Evolutionary conservation across 1,140 invertebrate species (phyloP).

Genomic region (Caenorhabditis inopinata): DNA sequence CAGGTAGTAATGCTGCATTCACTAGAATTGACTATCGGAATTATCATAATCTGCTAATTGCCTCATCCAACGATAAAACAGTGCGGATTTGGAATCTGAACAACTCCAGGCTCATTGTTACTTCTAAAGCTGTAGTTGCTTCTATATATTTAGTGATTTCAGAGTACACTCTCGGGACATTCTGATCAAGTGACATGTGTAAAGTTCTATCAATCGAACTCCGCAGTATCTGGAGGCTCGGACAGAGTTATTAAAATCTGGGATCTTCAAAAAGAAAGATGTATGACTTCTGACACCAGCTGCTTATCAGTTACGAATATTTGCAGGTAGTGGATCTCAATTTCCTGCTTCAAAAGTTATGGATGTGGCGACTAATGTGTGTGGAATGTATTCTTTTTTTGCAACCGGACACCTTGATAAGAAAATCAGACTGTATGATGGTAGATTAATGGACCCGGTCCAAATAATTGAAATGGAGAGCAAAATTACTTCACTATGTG

Average conservation of each 20-base stretch:
- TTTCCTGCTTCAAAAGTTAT: background rate
- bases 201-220: constrained; percentile 77
- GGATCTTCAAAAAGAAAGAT: constrained; percentile 87
- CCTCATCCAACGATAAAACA: constrained; percentile 27
- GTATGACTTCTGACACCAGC: constrained; percentile 68
- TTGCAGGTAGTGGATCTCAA: background rate
- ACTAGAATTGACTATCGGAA: constrained; percentile 37
- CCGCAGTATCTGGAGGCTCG: constrained; percentile 76
- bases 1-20: constrained; percentile 29
- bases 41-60: background rate
- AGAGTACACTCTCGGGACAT: constrained; percentile 95
- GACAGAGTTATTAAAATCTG: constrained; percentile 94
- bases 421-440: background rate
- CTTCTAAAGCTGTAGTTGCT: background rate
- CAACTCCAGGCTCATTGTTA: constrained; percentile 37
- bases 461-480: constrained; percentile 27
- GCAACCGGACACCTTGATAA: background rate
- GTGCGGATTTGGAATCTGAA: constrained; percentile 44
- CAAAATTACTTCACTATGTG: background rate
- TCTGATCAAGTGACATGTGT: constrained; percentile 90
- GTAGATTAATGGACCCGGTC: background rate
- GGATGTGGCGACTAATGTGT: background rate
- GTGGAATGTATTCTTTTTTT: background rate
- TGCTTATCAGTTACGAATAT: background rate
- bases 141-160: constrained; percentile 65